phyloP scores from a whole-genome alignment of 1,140 invertebrate species.

The Scaptomyza hsui region DNA sequence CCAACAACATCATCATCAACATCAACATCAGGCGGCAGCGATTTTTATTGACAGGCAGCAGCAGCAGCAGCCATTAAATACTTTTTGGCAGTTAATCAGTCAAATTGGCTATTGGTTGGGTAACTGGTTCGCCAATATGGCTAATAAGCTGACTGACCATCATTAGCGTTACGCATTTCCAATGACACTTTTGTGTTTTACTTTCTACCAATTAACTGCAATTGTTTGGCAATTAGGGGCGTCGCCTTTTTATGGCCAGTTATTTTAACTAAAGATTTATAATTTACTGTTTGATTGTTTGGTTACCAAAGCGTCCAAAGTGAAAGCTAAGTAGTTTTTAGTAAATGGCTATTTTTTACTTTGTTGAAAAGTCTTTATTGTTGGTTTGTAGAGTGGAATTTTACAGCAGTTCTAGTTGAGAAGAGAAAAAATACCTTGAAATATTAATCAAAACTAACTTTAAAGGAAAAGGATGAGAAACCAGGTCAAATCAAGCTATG shows the following conservation, averaged over 20 bases:
- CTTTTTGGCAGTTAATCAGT: constrained; percentile 49
- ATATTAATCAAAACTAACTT: no score
- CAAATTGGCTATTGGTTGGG: constrained; percentile 42
- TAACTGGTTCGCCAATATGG: constrained; percentile 55
- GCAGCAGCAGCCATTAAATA: not conserved
- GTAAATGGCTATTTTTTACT: not conserved
- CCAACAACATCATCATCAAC: constrained; percentile 43
- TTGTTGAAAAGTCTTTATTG: not conserved
- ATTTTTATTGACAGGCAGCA: constrained; percentile 7
- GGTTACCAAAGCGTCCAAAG: constrained; percentile 12
- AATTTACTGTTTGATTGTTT: constrained; percentile 65
- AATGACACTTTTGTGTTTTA: constrained; percentile 53
- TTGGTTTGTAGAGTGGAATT: not conserved
- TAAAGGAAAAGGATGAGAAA: no score
- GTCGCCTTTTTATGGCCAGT: constrained; percentile 37
- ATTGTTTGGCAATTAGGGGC: constrained; percentile 69
- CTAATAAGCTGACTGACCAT: constrained; percentile 63
- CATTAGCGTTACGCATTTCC: constrained; percentile 56
- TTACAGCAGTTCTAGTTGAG: not conserved
- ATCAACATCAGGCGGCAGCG: constrained; percentile 13
- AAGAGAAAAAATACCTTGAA: not conserved
- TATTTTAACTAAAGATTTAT: constrained; percentile 77
- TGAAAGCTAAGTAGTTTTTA: constrained; percentile 49
- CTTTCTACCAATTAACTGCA: constrained; percentile 77
- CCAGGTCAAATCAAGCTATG: no score